Conservation (phyloP, 2,888 invertebrate species). For the Drosophila prostipennis region DNA sequence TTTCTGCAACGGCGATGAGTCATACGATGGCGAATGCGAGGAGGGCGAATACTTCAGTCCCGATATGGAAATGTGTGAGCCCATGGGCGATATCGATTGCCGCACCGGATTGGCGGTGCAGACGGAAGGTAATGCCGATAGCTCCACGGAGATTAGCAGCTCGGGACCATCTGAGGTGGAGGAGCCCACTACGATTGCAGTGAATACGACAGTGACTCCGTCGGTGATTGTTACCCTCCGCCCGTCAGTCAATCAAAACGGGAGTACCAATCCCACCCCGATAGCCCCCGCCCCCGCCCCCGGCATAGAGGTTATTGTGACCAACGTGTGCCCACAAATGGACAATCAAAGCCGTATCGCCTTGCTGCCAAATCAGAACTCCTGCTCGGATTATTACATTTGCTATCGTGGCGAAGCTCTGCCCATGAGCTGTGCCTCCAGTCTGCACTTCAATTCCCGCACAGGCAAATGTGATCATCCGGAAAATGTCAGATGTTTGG, state of each 20-base stretch:
- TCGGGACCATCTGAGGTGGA: not conserved
- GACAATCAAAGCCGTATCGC: slow-evolving; percentile 69
- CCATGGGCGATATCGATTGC: slow-evolving; percentile 61
- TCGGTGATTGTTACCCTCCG: slow-evolving; percentile 1
- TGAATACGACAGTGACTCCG: slow-evolving; percentile 13
- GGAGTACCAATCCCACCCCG: slow-evolving; percentile 2
- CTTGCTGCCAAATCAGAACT: slow-evolving; percentile 66
- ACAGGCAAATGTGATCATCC: slow-evolving; percentile 80
- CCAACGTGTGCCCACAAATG: slow-evolving; percentile 61
- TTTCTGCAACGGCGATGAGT: slow-evolving; percentile 74
- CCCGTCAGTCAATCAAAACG: not conserved
- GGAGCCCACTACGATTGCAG: not conserved
- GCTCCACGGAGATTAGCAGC: slow-evolving; percentile 13
- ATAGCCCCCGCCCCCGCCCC: no score
- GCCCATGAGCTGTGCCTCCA: slow-evolving; percentile 75
- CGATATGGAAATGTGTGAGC: slow-evolving; percentile 63
- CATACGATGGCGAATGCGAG: slow-evolving; percentile 75
- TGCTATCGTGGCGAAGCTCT: slow-evolving; percentile 74
- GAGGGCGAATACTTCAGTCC: slow-evolving; percentile 68
- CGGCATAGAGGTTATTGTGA: slow-evolving; percentile 35
- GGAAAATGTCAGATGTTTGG: slow-evolving; percentile 74
- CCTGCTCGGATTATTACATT: slow-evolving; percentile 80
- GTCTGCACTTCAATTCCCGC: slow-evolving; percentile 74
- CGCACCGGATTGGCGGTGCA: slow-evolving; percentile 42
- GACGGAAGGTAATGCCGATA: not conserved